phyloP scores from a whole-genome alignment of 2,888 invertebrate species.

The Leistus spinibarbis region DNA sequence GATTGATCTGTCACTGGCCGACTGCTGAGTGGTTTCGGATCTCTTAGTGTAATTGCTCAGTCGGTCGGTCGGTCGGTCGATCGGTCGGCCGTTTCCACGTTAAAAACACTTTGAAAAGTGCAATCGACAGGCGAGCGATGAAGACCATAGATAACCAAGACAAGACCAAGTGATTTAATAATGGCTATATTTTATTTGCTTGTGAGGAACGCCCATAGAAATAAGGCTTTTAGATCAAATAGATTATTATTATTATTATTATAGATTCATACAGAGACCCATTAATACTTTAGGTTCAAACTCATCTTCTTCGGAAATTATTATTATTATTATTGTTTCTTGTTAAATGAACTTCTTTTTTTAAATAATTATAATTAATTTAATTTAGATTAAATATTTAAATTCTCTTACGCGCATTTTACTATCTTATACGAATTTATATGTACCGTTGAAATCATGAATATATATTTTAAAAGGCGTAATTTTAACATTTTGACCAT shows the following conservation, averaged over 20 bases:
- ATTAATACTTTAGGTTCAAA: background rate
- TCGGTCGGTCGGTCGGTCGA: conserved; percentile 36
- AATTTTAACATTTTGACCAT: too few species aligned
- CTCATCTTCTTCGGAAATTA: too few species aligned
- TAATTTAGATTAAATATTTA: too few species aligned
- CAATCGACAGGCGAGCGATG: conserved; percentile 25
- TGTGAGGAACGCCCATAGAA: background rate
- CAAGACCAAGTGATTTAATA: background rate
- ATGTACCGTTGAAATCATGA: too few species aligned
- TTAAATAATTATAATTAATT: too few species aligned
- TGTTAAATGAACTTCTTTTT: too few species aligned
- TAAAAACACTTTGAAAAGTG: conserved; percentile 19
- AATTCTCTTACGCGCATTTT: too few species aligned
- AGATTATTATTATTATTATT: background rate
- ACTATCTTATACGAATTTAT: too few species aligned
- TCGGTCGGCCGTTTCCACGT: background rate
- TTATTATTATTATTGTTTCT: too few species aligned
- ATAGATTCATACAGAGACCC: background rate
- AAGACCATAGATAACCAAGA: conserved; percentile 10
- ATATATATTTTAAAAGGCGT: too few species aligned
- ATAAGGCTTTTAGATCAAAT: background rate
- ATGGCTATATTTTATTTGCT: background rate
- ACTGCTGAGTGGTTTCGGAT: conserved; percentile 41
- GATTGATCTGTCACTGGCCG: conserved; percentile 39
- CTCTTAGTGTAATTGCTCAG: conserved; percentile 51